phyloP scores from a whole-genome alignment of 2,797 vertebrate species.

The Mormyrus proboscirostris region DNA sequence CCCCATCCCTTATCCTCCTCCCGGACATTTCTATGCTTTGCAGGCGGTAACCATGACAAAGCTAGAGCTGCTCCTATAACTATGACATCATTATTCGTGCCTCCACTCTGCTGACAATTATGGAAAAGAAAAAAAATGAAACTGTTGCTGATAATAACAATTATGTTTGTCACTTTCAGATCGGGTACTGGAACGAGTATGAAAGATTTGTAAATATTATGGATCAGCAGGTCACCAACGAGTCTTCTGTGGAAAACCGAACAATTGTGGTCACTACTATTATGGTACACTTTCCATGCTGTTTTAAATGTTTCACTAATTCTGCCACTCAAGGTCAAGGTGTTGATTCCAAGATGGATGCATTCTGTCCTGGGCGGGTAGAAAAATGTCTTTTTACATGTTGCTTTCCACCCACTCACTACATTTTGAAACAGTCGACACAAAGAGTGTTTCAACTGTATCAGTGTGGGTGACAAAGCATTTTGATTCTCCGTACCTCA shows the following conservation, averaged over 20 bases:
- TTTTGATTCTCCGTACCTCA: constrained; percentile 73
- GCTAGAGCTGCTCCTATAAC: background rate
- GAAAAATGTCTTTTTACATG: constrained; percentile 75
- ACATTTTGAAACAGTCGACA: constrained; percentile 71
- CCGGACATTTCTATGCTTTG: background rate
- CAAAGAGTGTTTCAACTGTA: constrained; percentile 74
- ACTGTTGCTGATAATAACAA: constrained; percentile 34
- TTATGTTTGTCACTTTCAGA: constrained; percentile 68
- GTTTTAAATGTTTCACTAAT: constrained; percentile 73
- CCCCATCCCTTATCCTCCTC: background rate
- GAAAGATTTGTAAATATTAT: constrained; percentile 90
- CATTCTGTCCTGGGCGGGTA: constrained; percentile 78
- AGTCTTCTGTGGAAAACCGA: constrained; percentile 92
- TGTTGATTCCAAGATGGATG: constrained; percentile 71
- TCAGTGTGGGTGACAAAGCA: constrained; percentile 77
- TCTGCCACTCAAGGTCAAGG: constrained; percentile 79
- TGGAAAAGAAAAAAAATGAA: constrained; percentile 20
- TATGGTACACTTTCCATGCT: constrained; percentile 88
- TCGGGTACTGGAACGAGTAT: constrained; percentile 98
- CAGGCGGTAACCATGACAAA: background rate
- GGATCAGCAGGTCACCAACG: constrained; percentile 86
- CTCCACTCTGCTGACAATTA: background rate
- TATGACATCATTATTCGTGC: background rate
- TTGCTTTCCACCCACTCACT: constrained; percentile 78
- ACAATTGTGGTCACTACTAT: constrained; percentile 99